Conservation (phyloP, 1,140 invertebrate genomes). For the Tachypleus tridentatus region DNA sequence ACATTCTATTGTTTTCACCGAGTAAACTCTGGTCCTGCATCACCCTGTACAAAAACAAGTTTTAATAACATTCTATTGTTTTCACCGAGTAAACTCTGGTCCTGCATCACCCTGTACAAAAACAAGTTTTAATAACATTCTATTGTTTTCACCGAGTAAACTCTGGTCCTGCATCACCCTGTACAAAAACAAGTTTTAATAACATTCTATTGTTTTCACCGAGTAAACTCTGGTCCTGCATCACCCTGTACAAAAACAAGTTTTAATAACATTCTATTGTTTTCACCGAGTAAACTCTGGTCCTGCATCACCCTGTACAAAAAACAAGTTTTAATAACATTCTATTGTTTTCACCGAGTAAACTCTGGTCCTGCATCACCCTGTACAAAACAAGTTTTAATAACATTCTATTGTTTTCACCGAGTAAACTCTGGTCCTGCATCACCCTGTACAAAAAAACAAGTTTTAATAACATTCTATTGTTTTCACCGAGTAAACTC, state of each 20-base stretch:
- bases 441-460: conserved; percentile 8
- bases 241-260: conserved; percentile 3
- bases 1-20: no score
- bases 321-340: background rate
- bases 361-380: conserved; percentile 1
- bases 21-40: background rate
- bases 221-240: background rate
- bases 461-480: no score
- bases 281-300: no score
- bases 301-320: conserved; percentile 8
- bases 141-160: no score
- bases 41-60: conserved; percentile 3
- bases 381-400: background rate
- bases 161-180: conserved; percentile 5
- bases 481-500: no score
- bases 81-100: background rate
- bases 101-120: conserved; percentile 8
- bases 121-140: background rate
- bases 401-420: no score
- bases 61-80: no score
- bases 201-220: no score
- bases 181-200: background rate
- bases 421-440: background rate
- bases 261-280: no score
- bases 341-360: no score